Percentiles rank a stretch among this genome's conserved stretches.
These are phyloP conservation scores for Xanthia togata DNA, from an alignment of 2,888 invertebrate genomes.

Conservation along the genomic window DNA sequence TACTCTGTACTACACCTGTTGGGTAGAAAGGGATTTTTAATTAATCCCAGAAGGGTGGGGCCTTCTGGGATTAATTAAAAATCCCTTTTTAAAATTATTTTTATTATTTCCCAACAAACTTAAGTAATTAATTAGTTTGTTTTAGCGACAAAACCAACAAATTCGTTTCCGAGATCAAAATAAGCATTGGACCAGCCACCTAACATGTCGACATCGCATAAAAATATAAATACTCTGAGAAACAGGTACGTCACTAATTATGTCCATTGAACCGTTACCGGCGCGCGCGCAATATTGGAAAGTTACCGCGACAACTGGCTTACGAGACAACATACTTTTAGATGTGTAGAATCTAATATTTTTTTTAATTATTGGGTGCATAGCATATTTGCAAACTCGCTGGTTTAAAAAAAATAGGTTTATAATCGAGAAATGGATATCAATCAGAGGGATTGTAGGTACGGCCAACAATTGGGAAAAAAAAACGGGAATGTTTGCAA, in stretches of 20 bases:
- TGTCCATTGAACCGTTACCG: slow-evolving; percentile 74
- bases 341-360: slow-evolving; percentile 26
- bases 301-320: slow-evolving; percentile 58
- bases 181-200: slow-evolving; percentile 5
- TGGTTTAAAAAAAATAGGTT: neutral
- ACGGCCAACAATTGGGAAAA: neutral
- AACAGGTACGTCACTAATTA: slow-evolving; percentile 76
- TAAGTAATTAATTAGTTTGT: neutral
- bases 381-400: neutral
- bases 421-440: neutral
- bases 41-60: too few species aligned
- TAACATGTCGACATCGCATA: slow-evolving; percentile 42
- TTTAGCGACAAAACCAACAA: slow-evolving; percentile 1
- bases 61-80: neutral
- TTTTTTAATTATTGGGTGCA: slow-evolving; percentile 20
- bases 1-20: neutral
- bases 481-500: too few species aligned
- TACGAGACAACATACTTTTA: slow-evolving; percentile 38
- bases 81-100: too few species aligned
- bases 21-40: too few species aligned
- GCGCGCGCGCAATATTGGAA: slow-evolving; percentile 64
- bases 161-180: slow-evolving; percentile 26
- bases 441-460: neutral
- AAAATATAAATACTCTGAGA: slow-evolving; percentile 65
- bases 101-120: neutral